phyloP scores from a whole-genome alignment of 2,113 vertebrate genomes.

The Cyanistes caeruleus region DNA sequence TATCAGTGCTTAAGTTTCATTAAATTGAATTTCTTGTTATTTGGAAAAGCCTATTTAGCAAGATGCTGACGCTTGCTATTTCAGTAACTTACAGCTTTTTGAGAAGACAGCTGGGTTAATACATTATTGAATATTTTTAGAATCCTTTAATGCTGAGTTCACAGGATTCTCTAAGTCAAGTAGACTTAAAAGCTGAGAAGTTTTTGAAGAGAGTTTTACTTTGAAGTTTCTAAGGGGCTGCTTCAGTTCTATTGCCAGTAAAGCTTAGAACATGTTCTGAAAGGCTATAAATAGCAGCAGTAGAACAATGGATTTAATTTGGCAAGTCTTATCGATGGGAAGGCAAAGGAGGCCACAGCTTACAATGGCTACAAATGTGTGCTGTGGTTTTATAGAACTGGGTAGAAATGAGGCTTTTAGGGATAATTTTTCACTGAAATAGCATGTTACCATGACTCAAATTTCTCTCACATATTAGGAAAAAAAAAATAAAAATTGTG shows the following conservation, averaged over 20 bases:
- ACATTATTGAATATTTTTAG: slow-evolving; percentile 65
- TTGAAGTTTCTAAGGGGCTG: slow-evolving; percentile 13
- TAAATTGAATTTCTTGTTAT: slow-evolving; percentile 29
- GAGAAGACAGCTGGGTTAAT: slow-evolving; percentile 54
- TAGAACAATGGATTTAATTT: neutral
- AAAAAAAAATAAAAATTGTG: neutral
- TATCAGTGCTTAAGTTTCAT: neutral
- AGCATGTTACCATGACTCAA: neutral
- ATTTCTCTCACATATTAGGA: neutral
- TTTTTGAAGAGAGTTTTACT: slow-evolving; percentile 34
- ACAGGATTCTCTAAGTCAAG: slow-evolving; percentile 34
- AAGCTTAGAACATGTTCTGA: neutral
- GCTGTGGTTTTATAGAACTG: neutral
- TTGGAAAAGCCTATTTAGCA: slow-evolving; percentile 29
- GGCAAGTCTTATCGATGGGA: neutral
- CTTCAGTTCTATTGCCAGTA: neutral
- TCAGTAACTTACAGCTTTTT: slow-evolving; percentile 19
- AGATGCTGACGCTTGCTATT: slow-evolving; percentile 55
- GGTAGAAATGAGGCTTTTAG: neutral
- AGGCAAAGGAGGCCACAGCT: neutral
- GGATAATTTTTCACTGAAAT: neutral
- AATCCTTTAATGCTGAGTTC: slow-evolving; percentile 62
- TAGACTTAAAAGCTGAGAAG: slow-evolving; percentile 23
- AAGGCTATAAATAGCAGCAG: neutral
- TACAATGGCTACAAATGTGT: neutral